Conservation (phyloP, 2,888 invertebrate species). For the Ypsolopha scabrella region DNA sequence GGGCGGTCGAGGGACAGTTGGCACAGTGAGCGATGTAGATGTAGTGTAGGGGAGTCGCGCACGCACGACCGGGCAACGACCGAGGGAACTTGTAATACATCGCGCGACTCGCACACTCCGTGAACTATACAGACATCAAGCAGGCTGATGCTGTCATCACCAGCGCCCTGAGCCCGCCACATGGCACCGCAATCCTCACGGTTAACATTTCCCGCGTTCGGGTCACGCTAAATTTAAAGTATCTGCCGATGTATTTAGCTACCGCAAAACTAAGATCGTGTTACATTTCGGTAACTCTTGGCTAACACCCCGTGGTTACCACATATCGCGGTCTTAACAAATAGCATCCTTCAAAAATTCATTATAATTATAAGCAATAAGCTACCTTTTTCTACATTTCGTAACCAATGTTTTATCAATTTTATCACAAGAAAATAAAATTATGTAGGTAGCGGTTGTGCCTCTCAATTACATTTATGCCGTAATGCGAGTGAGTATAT, state of each 20-base stretch:
- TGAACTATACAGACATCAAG: too few relatives aligned
- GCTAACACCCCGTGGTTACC: too few relatives aligned
- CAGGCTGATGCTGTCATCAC: slow-evolving; percentile 12
- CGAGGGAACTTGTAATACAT: slow-evolving; percentile 69
- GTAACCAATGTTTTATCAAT: too few relatives aligned
- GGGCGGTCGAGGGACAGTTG: neutral
- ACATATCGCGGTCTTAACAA: too few relatives aligned
- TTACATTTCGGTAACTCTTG: neutral
- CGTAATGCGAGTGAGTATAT: neutral
- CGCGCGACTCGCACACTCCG: slow-evolving; percentile 23
- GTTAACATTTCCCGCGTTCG: slow-evolving; percentile 32
- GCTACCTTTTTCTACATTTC: too few relatives aligned
- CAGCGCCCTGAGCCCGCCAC: slow-evolving; percentile 52
- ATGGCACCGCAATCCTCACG: slow-evolving; percentile 41
- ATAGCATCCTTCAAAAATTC: too few relatives aligned
- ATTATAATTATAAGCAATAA: too few relatives aligned
- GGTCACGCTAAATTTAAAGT: slow-evolving; percentile 6
- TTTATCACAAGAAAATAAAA: too few relatives aligned
- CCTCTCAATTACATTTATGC: neutral
- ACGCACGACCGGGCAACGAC: slow-evolving; percentile 61
- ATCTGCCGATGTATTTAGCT: neutral
- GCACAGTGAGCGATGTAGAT: neutral
- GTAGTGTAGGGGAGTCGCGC: slow-evolving; percentile 28
- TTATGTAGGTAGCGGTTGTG: too few relatives aligned
- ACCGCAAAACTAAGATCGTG: neutral